Base-by-base conservation (phyloP, 2,797 vertebrate genomes). In the Manis javanica region DNA sequence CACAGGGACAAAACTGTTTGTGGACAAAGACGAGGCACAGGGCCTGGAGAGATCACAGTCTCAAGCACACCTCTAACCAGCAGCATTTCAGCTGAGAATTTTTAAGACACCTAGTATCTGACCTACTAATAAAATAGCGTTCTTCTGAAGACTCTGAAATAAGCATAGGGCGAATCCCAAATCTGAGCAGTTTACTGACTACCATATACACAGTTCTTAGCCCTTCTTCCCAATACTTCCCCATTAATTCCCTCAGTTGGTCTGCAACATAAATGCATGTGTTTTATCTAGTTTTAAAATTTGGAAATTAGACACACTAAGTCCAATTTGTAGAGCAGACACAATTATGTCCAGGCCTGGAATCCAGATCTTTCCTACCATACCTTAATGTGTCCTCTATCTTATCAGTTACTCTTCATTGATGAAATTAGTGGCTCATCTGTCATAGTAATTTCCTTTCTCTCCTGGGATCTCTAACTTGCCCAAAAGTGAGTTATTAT, bases 211-310 rank as follows among this genome's bases (percentile, higher is more conserved):
- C 12, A 77, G 39, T 39, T 61, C 39, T 51, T 55, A 71, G 21
- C 3, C 26, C 7, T 39, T 89, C 11, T n/a, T 94, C 81, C 29
- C 8, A 26, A 26, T 87, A 16, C 15, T 72, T 77, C 39, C 16
- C 57, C 49, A 61, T 61, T 66, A 66, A 39, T 78, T 61, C 29
- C 31, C 49, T 88, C 71, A 75, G 9, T 74, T 78, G 61, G 15
- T 74, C 23, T 78, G 39, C 7, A 81, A 61, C 19, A 69, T 29
- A 87, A 77, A 79, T 29, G 13, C 7, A 64, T 37, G 23, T 42
- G 46, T 92, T 91, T 82, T 34, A 64, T 26, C n/a, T 87, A 61
- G 37, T 31, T 81, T 49, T 71, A 39, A 94, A 71, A 83, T 90
- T 46, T 84, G 21, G 59, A 91, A 74, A 75, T 75, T 69, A 87